Base-by-base conservation (phyloP, 2,888 invertebrate species). In the Megastigmus dorsalis region DNA sequence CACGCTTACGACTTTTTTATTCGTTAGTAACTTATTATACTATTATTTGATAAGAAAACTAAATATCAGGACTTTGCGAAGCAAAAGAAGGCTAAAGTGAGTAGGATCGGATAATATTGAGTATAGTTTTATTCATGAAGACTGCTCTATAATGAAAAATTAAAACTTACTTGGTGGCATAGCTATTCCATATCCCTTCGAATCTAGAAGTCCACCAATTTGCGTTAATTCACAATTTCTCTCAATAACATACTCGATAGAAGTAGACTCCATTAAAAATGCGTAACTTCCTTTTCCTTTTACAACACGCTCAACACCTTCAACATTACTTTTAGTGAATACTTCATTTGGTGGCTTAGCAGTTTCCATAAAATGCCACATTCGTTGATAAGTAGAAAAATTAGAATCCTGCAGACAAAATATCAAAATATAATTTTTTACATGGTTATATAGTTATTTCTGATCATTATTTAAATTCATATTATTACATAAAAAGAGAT, bases 231-330 rank as follows among this genome's bases (percentile, higher is more conserved):
- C 93, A 84, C 97, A 98, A 82, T 95, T 91, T 76, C 95, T 90
- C 87, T 96, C 95, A 77, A 95, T 91, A 82, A 94, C 94, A 88
- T 98, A 99, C 88, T 99, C 98, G 78, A 99, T 94, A 0, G 95
- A 94, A 0, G 97, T 95, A 5, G 97, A 97, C 89, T 99, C 99
- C 96, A 98, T 98, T 54, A 99, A 90, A 87, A 95, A 99, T 2
- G 99, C 99, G 87, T 97, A 99, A 67, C 90, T 91, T 63, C 94
- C 91, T 86, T 95, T 95, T 48, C 92, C 93, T 87, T 93, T 93
- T 65, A 92, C 83, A 0, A 98, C 98, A 74, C 95, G 90, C 13
- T 96, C 94, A 0, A 97, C 93, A 0, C 98, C 98, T 83, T 96
- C 95, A 52, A 92, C 92, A 85, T 97, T 98, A 83, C 91, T 93